These are phyloP conservation scores for Agrotis puta DNA, from an alignment of 2,888 invertebrate genomes.

Conservation along the genomic window DNA sequence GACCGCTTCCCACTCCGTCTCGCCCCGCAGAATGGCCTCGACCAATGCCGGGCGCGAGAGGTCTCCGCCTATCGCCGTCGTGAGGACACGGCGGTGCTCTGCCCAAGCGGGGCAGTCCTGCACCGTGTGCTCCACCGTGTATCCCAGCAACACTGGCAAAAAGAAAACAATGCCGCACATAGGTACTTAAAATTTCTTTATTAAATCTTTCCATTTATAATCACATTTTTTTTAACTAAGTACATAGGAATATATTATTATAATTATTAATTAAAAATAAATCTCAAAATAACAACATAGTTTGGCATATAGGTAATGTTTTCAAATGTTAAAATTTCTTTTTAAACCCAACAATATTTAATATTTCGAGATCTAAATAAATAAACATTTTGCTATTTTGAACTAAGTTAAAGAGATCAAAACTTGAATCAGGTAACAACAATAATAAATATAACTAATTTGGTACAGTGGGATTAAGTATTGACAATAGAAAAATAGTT, in stretches of 20 bases:
- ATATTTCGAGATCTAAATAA: constrained; percentile 79
- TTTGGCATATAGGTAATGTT: constrained; percentile 81
- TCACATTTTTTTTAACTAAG: constrained; percentile 73
- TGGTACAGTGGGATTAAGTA: constrained; percentile 65
- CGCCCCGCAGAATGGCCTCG: no score
- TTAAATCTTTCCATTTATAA: constrained; percentile 73
- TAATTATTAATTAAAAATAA: constrained; percentile 74
- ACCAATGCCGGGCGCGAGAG: no score
- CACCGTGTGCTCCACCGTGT: no score
- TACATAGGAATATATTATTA: constrained; percentile 75
- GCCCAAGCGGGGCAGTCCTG: no score
- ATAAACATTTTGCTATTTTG: constrained; percentile 79
- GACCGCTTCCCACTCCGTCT: no score
- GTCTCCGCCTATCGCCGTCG: no score
- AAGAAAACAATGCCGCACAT: constrained; percentile 11
- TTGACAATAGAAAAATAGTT: constrained; percentile 48
- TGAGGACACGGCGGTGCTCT: no score
- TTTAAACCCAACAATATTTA: constrained; percentile 74
- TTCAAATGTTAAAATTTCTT: constrained; percentile 74
- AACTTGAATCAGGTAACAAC: constrained; percentile 88
- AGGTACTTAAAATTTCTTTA: constrained; percentile 66
- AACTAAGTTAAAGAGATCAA: constrained; percentile 88
- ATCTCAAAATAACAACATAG: constrained; percentile 86
- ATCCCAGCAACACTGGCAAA: not conserved
- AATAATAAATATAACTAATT: constrained; percentile 69